Base-by-base conservation (phyloP, 2,797 vertebrate genomes). In the Poeciliopsis presidionis region DNA sequence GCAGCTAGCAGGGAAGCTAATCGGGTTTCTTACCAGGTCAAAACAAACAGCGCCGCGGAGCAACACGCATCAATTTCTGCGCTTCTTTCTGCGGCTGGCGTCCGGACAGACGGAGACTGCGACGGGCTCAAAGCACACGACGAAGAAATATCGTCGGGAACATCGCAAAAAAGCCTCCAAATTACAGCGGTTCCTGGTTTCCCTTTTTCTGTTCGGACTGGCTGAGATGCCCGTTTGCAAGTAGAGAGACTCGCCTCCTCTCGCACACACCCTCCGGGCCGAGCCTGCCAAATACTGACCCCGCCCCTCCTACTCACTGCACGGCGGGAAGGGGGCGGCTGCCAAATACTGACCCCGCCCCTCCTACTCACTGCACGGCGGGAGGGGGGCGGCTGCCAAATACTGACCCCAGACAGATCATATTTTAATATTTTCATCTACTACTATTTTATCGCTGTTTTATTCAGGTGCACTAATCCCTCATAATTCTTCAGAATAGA, bases 11-110 rank as follows among this genome's bases (percentile, higher is more conserved):
- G 1, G 2, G n/a, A 47, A 79, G 93, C 91, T 94, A 92, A 88
- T 76, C 72, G 46, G 84, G 76, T 72, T 88, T 87, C 94, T 94
- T 95, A 96, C 96, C 96, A 91, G 95, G 92, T 95, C 93, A 95
- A 95, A 94, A 87, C 94, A 91, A 90, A 81, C 93, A 93, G 93
- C 57, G 84, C 83, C 85, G 89, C 78, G 81, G 59, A 84, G 90
- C 94, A 77, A 91, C 84, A 89, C 85, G 88, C 92, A 94, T 93
- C 47, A 91, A 94, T 93, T 92, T 91, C 87, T 77, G 63, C 65
- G 59, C 67, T 22, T 28, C 43, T 89, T 89, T 88, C n/a, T 85
- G 80, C 20, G 78, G 90, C 39, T 79, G 90, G 85, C 79, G 87
- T 88, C 88, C 70, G 71, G 41, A 47, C 39, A 77, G 65, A 80